Percentiles rank a stretch among this genome's conserved stretches.
Evolutionary conservation across 2,797 vertebrate species (phyloP).

Genomic region (Okamejei kenojei): DNA sequence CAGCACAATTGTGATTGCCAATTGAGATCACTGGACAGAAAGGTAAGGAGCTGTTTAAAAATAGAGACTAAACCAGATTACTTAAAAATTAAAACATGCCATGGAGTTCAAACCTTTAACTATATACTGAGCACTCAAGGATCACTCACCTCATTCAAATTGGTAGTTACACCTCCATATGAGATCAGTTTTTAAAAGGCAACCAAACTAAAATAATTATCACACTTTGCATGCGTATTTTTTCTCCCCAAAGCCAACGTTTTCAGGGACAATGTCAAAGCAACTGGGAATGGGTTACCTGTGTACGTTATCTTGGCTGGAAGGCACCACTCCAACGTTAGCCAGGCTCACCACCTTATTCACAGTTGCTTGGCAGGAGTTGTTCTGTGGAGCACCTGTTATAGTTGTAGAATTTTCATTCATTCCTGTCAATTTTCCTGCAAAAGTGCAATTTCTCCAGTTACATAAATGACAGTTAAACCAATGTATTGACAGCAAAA

Average conservation of each 20-base stretch:
- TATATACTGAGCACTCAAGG: too few species aligned
- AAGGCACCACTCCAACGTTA: slow-evolving; percentile 76
- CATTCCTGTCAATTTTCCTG: slow-evolving; percentile 87
- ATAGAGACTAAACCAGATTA: neutral
- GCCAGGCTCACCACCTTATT: slow-evolving; percentile 74
- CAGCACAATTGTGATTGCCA: neutral
- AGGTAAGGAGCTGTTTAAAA: neutral
- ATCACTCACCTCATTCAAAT: neutral
- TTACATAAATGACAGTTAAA: slow-evolving; percentile 4
- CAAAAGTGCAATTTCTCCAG: slow-evolving; percentile 39
- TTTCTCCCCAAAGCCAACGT: neutral
- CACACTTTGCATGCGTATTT: neutral
- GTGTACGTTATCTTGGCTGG: slow-evolving; percentile 66
- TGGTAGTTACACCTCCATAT: neutral
- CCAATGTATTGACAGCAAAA: neutral
- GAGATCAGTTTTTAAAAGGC: neutral
- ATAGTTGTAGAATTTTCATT: slow-evolving; percentile 77
- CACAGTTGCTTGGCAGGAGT: slow-evolving; percentile 60
- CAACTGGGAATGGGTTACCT: slow-evolving; percentile 58
- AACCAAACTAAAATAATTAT: neutral
- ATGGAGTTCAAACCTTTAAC: neutral
- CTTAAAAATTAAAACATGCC: neutral
- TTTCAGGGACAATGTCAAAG: neutral
- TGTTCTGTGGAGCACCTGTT: slow-evolving; percentile 64
- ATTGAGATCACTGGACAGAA: neutral